A percentile compares a stretch with the other conserved stretches of the same genome.
These are phyloP conservation scores for Tachysurus fulvidraco DNA, from an alignment of 2,113 vertebrate genomes.

Conservation along the genomic window DNA sequence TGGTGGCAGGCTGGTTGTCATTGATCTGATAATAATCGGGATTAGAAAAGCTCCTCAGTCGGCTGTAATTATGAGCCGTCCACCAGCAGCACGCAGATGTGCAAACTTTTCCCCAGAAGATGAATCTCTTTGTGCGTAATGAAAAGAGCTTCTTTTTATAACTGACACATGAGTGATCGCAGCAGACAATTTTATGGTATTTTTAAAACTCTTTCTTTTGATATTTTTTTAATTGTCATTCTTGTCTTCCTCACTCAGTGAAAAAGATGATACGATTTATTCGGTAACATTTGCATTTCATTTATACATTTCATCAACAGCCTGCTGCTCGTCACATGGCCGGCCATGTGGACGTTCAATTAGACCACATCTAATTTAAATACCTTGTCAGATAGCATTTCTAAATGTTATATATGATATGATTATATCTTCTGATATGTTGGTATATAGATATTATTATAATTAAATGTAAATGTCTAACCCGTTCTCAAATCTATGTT, in stretches of 20 bases:
- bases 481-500: not conserved
- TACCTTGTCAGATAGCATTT: too few species aligned
- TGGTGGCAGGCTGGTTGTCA: too few species aligned
- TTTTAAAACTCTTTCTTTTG: too few species aligned
- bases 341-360: not conserved
- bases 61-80: too few species aligned
- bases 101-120: not conserved
- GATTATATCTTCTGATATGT: not conserved
- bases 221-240: too few species aligned
- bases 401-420: not conserved
- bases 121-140: not conserved
- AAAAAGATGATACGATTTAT: too few species aligned
- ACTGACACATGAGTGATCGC: not conserved
- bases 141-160: not conserved
- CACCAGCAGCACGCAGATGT: too few species aligned
- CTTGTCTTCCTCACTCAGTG: too few species aligned
- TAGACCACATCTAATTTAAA: not conserved
- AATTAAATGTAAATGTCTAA: too few species aligned
- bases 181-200: constrained; percentile 1
- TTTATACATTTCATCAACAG: not conserved
- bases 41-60: too few species aligned
- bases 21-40: too few species aligned
- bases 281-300: constrained; percentile 1
- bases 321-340: constrained; percentile 10
- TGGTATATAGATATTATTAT: not conserved